phyloP scores from a whole-genome alignment of 1,140 invertebrate genomes.

The Euschistus heros region DNA sequence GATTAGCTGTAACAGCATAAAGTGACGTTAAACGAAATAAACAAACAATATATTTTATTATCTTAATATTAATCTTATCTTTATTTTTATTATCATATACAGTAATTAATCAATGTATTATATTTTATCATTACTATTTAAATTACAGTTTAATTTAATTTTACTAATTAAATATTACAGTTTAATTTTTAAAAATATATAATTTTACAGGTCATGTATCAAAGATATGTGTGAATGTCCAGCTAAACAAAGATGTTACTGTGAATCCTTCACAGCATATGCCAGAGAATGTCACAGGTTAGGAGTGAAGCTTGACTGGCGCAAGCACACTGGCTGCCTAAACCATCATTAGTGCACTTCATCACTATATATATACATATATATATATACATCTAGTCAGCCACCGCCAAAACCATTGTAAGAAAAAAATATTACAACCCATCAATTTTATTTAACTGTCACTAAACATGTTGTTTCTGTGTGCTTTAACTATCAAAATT shows the following conservation, averaged over 20 bases:
- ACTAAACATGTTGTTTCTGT: not conserved
- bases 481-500: not conserved
- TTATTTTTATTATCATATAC: no score
- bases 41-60: no score
- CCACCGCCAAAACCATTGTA: not conserved
- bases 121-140: no score
- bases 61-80: no score
- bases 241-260: conserved; percentile 60
- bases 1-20: no score
- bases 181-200: not conserved
- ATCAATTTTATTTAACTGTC: no score
- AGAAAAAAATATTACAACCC: no score
- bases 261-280: conserved; percentile 80
- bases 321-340: conserved; percentile 48
- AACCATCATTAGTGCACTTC: conserved; percentile 12
- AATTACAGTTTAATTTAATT: no score
- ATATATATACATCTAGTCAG: conserved; percentile 1
- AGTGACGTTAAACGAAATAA: no score
- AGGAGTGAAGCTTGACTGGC: conserved; percentile 59
- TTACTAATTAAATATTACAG: not conserved
- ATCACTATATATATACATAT: not conserved
- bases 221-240: conserved; percentile 86
- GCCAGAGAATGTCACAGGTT: conserved; percentile 69
- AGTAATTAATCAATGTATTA: no score
- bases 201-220: conserved; percentile 55